Evolutionary conservation across 2,113 vertebrate genomes (phyloP).

Genomic region (Rhodinocichla rosea): DNA sequence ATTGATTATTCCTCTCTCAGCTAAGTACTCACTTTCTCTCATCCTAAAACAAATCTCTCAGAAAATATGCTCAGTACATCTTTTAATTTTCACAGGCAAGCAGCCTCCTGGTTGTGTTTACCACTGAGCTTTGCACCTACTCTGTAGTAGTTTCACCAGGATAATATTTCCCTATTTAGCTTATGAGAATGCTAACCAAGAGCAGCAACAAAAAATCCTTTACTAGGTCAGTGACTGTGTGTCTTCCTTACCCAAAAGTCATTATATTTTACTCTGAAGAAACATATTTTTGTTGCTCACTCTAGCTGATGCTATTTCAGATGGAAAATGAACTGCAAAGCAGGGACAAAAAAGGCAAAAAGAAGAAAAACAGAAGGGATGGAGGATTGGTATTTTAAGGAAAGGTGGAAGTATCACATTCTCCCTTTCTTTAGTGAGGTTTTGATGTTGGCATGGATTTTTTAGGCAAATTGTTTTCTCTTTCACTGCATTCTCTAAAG

Average conservation of each 20-base stretch:
- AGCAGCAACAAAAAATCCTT: background rate
- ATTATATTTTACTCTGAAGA: background rate
- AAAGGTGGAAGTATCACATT: background rate
- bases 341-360: background rate
- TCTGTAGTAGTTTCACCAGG: background rate
- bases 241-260: background rate
- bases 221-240: rapidly evolving
- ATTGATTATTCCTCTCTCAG: background rate
- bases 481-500: background rate
- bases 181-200: background rate
- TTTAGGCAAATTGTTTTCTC: background rate
- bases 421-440: background rate
- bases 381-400: background rate
- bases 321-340: background rate
- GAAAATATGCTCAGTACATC: background rate
- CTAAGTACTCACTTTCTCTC: background rate
- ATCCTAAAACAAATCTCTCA: background rate
- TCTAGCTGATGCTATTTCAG: background rate
- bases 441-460: background rate
- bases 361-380: background rate
- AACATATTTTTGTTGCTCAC: background rate
- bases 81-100: background rate
- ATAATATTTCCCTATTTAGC: background rate
- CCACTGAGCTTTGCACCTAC: background rate
- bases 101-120: background rate